Evolutionary conservation across 2,113 vertebrate species (phyloP), one percentile per base, ranked within the genome.

Genomic region (Isichthys henryi): DNA sequence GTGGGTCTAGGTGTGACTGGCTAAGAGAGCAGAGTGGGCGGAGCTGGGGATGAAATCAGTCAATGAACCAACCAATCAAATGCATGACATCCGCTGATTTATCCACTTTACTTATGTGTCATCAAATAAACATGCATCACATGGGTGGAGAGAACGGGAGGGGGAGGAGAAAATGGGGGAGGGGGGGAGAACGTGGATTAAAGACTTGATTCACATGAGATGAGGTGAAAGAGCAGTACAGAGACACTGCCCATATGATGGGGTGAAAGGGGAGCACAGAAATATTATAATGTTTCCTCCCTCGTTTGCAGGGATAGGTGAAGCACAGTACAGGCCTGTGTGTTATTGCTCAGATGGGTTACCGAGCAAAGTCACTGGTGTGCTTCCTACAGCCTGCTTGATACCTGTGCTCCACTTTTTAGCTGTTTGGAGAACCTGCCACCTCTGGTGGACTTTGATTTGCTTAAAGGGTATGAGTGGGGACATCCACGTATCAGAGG

Each of bases 291-390:
- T 70, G 62, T 31, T 70, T 66, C 62, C 62, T 66, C 62, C 35
- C 35, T 39, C 1, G 5, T 5, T 39, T 80, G 74, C 62, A 27
- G 31, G 19, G 45, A 46, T 45, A 7, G 48, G 35, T 35, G 49
- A 19, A 8, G 10, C 48, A 89, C 56, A 9, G 53, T 82, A 49
- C 90, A 92, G 91, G 90, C 90, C 92, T 62, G 89, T 91, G 92
- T 92, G 92, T 88, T 95, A 95, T 94, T 95, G 92, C 90, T 90
- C 91, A 91, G 86, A 94, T 91, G 74, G 70, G 70, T 5, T 35
- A 39, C 27, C 2, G 11, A 77, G 31, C 11, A 77, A 39, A 35
- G 70, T 39, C 31, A 77, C 27, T 77, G 27, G 27, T 70, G n/a
- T 35, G 27, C 66, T 74, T 35, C 9, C 23, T 35, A 13, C 13